Evolutionary conservation across 2,888 invertebrate species (phyloP).

Genomic region (Sarcophaga subvicina): DNA sequence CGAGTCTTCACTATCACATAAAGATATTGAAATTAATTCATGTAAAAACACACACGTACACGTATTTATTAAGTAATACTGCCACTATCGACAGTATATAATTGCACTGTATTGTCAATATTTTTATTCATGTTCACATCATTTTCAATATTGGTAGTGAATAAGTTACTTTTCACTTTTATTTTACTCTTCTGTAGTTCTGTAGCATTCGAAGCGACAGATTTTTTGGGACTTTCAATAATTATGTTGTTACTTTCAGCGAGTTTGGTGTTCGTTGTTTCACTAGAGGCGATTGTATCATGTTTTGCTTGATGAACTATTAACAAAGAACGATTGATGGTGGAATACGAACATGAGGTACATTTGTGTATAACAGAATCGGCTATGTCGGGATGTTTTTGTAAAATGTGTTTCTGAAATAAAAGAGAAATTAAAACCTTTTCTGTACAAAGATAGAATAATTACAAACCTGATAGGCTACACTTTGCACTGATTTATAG

Average conservation of each 20-base stretch:
- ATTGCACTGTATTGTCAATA: slow-evolving; percentile 52
- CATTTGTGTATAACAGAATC: slow-evolving; percentile 83
- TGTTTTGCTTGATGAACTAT: slow-evolving; percentile 80
- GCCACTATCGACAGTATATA: slow-evolving; percentile 38
- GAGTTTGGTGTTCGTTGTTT: background rate
- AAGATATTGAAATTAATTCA: no score
- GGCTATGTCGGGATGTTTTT: slow-evolving; percentile 89
- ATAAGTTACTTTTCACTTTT: slow-evolving; percentile 79
- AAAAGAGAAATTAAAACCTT: background rate
- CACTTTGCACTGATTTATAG: slow-evolving; percentile 91
- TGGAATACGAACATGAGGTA: slow-evolving; percentile 77
- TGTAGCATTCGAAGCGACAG: slow-evolving; percentile 11
- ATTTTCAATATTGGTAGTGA: slow-evolving; percentile 57
- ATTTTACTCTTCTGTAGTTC: slow-evolving; percentile 75
- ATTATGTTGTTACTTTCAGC: background rate
- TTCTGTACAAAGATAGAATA: background rate
- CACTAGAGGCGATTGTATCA: slow-evolving; percentile 54
- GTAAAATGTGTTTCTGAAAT: slow-evolving; percentile 86
- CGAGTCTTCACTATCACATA: no score
- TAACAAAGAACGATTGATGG: slow-evolving; percentile 79
- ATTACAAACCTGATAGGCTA: slow-evolving; percentile 85
- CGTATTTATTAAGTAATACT: slow-evolving; percentile 33
- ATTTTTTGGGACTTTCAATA: slow-evolving; percentile 25
- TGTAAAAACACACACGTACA: no score
- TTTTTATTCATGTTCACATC: slow-evolving; percentile 20